phyloP scores from a whole-genome alignment of 2,113 vertebrate genomes.

The Pelmatolapia mariae region DNA sequence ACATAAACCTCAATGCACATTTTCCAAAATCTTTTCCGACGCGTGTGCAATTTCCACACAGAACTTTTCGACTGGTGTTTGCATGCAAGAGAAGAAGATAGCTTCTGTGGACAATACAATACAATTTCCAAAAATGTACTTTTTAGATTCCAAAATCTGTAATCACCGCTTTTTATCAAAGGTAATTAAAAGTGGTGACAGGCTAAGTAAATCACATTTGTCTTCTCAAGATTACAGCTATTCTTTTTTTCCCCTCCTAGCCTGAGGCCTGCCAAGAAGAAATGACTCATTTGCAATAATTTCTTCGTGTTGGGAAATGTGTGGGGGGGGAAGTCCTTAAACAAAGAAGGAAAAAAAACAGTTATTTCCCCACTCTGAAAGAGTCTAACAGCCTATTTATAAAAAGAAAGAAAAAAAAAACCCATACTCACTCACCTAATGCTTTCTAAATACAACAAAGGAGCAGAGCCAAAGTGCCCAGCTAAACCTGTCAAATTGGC shows the following conservation, averaged over 20 bases:
- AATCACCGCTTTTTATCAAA: slow-evolving; percentile 12
- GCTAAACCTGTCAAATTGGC: slow-evolving; percentile 68
- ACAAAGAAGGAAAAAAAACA: slow-evolving; percentile 34
- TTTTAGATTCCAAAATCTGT: not conserved
- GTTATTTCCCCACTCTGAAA: slow-evolving; percentile 10
- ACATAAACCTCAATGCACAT: not conserved
- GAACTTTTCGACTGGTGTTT: not conserved
- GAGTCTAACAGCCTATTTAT: slow-evolving; percentile 3
- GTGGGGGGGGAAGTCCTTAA: slow-evolving; percentile 7
- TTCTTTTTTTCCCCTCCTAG: not conserved
- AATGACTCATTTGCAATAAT: slow-evolving; percentile 51
- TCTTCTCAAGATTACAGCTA: slow-evolving; percentile 17
- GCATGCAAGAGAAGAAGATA: not conserved
- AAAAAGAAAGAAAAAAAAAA: not conserved
- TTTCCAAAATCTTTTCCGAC: not conserved
- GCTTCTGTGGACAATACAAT: not conserved
- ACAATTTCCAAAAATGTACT: not conserved
- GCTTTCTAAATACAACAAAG: slow-evolving; percentile 58
- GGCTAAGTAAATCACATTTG: slow-evolving; percentile 33
- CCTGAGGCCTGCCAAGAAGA: slow-evolving; percentile 50
- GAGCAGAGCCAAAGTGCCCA: slow-evolving; percentile 43
- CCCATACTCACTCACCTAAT: slow-evolving; percentile 8
- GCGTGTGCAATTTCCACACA: not conserved
- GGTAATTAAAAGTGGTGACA: slow-evolving; percentile 37
- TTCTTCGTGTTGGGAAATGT: slow-evolving; percentile 41